Evolutionary conservation across 2,113 vertebrate species (phyloP).

Genomic region (Notothenia rossii): DNA sequence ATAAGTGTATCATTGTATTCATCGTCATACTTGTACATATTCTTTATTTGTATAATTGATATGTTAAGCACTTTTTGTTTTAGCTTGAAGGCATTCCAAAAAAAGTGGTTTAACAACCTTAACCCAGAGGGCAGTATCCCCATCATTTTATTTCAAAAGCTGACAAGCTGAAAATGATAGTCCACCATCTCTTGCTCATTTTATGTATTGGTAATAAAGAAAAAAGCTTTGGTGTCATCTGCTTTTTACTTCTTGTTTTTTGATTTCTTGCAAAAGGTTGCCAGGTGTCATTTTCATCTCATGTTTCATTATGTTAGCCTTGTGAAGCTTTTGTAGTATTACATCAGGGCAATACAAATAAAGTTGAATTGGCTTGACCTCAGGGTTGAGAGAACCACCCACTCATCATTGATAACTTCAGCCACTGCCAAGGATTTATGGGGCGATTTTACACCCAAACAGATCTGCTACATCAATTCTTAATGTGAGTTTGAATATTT

Average conservation of each 20-base stretch:
- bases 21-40: not conserved
- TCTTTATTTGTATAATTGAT: not conserved
- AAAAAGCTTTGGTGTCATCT: not conserved
- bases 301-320: not conserved
- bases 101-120: not conserved
- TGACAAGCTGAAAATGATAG: not conserved
- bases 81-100: not conserved
- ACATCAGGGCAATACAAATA: conserved; percentile 4
- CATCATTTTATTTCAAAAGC: not conserved
- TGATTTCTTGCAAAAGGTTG: not conserved
- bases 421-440: conserved; percentile 13
- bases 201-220: not conserved
- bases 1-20: not conserved
- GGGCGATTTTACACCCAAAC: conserved; percentile 28
- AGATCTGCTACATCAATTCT: conserved; percentile 44
- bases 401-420: conserved; percentile 5
- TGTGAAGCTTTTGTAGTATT: conserved; percentile 1
- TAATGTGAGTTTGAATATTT: conserved; percentile 50
- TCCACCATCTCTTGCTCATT: not conserved
- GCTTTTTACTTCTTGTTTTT: not conserved
- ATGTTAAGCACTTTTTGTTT: not conserved
- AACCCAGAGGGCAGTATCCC: not conserved
- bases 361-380: conserved; percentile 5
- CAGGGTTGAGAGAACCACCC: not conserved
- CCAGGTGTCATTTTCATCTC: not conserved